Evolutionary conservation across 2,797 vertebrate genomes (phyloP).

Genomic region (Periophthalmus magnuspinnatus): DNA sequence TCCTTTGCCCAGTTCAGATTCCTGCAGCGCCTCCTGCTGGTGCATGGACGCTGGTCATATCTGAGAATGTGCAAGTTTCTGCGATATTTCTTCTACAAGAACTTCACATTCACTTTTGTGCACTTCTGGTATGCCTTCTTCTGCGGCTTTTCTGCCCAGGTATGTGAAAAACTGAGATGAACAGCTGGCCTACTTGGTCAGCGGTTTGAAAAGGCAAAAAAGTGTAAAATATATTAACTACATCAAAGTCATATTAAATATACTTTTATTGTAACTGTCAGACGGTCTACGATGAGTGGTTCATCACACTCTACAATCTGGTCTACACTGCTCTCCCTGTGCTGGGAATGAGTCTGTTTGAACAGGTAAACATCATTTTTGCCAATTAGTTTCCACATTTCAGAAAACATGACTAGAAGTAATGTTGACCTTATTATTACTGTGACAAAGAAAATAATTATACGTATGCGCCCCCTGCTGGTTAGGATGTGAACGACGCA

Average conservation of each 20-base stretch:
- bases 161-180: constrained; percentile 29
- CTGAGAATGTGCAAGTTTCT: constrained; percentile 86
- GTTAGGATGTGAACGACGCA: constrained; percentile 83
- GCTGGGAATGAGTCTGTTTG: constrained; percentile 86
- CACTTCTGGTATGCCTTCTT: constrained; percentile 89
- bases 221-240: background rate
- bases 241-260: background rate
- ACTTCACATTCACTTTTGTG: constrained; percentile 84
- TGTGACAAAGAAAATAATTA: background rate
- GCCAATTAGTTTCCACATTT: background rate
- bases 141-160: constrained; percentile 85
- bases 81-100: constrained; percentile 88
- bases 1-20: constrained; percentile 84
- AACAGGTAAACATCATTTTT: constrained; percentile 76
- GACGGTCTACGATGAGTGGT: constrained; percentile 89
- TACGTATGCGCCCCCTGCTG: constrained; percentile 13
- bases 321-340: constrained; percentile 87
- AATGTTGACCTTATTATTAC: background rate
- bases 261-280: constrained; percentile 48
- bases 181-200: background rate
- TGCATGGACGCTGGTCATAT: constrained; percentile 84
- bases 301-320: constrained; percentile 87
- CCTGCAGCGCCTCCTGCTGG: constrained; percentile 81
- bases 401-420: constrained; percentile 20
- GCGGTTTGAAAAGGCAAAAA: background rate